Conservation (phyloP, 2,797 vertebrate genomes). For the Eulemur albifrons region DNA sequence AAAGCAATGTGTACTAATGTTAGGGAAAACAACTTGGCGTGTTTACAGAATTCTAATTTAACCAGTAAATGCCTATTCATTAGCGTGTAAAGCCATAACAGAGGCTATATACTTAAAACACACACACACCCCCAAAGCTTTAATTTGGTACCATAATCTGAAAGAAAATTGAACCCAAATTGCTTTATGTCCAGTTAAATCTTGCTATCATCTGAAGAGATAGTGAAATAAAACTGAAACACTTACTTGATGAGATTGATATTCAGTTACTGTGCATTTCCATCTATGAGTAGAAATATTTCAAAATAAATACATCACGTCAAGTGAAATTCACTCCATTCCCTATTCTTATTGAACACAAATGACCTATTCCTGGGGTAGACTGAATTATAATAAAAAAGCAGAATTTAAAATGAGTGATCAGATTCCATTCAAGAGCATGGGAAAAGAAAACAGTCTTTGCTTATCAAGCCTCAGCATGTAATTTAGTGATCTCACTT, state of each 20-base stretch:
- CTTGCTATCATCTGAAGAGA: conserved; percentile 65
- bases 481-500: conserved; percentile 6
- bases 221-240: conserved; percentile 64
- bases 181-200: conserved; percentile 76
- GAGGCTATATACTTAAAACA: conserved; percentile 69
- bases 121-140: conserved; percentile 57
- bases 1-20: conserved; percentile 51
- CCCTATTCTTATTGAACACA: conserved; percentile 55
- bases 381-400: conserved; percentile 44
- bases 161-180: conserved; percentile 72
- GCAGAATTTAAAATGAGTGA: conserved; percentile 57
- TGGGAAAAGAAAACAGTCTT: not conserved
- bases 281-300: conserved; percentile 75
- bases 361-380: conserved; percentile 51
- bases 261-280: conserved; percentile 79
- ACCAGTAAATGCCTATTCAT: conserved; percentile 74
- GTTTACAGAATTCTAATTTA: conserved; percentile 73
- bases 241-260: conserved; percentile 77
- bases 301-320: conserved; percentile 70
- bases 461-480: not conserved
- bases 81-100: conserved; percentile 61
- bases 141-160: conserved; percentile 74
- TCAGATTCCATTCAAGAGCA: conserved; percentile 14
- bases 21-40: conserved; percentile 64
- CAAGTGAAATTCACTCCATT: conserved; percentile 42